Base-by-base conservation (phyloP, 2,888 invertebrate species). In the Cabera pusaria region DNA sequence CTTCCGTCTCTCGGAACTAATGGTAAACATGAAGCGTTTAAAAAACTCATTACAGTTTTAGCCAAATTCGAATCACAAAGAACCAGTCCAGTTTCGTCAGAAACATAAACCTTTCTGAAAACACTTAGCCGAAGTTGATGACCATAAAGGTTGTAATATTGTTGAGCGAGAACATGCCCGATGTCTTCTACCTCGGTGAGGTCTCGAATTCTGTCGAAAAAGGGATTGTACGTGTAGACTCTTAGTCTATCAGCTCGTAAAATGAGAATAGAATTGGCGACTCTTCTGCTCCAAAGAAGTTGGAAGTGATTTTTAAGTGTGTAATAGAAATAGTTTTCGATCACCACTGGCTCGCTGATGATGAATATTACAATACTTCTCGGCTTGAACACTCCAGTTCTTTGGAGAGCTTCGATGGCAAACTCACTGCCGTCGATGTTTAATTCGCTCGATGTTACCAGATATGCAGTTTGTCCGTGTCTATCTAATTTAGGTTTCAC, bases 221-320 rank as follows among this genome's bases (percentile, higher is more conserved):
- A 91, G 0, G 89, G 90, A 52, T 90, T 90, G 46, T 90, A 92
- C 0, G 84, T 79, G 45, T 84, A 91, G 31, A 90, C 76, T 49
- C 76, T 79, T 10, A 91, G 56, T 1, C 68, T 58, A 4, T 69
- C 63, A 6, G 71, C 54, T 67, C 66, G 74, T 6, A 85, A 33
- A 25, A 86, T 65, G 3, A 89, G 53, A 1, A 88, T 76, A 0
- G 86, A 86, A 51, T 92, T 91, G 0, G 91, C 74, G 4, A 92
- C 69, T 64, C 90, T 90, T 37, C 77, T 78, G 19, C 81, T 80
- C 89, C 90, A 90, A 20, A 91, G 75, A 6, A 86, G 62, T 37
- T 78, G 62, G 28, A 92, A 92, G 23, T 90, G 88, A 8, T 51
- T 72, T 5, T 74, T 73, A 59, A 91, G 65, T 49, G 75, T 55